Evolutionary conservation across 2,888 invertebrate genomes (phyloP), one percentile per base, ranked within the genome.

Genomic region (Troides oblongomaculatus): DNA sequence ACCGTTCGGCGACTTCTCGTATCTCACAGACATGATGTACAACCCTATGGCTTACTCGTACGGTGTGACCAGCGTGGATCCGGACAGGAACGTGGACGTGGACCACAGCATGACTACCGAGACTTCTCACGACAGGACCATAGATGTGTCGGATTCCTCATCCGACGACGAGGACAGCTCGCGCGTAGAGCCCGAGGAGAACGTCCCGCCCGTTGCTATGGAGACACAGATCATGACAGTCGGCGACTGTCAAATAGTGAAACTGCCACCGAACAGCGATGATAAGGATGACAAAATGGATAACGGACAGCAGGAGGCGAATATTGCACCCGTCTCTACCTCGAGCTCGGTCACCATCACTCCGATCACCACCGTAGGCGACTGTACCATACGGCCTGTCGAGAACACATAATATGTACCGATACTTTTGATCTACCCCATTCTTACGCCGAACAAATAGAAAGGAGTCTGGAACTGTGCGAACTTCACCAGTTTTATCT

Each of bases 1-100:
- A 12, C 93, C 93, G 0, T 93, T 93, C 83, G 93, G 93, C 75
- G 93, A 93, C 76, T 93, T 93, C 82, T 90, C 92, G 1, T 93
- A 93, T 81, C 82, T 93, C 30, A 93, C 93, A 0, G 93, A 93
- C 72, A 92, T 93, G 86, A 90, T 93, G 74, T 91, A 89, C 83
- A 91, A 91, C 81, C 91, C 91, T 3, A 77, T 89, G 14, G 87
- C 89, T 0, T 92, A 85, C 79, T 81, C 83, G 53, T 91, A 87
- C 80, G 86, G 86, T 8, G 85, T 85, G 43, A 79, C 84, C 63
- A 82, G 84, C 80, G 88, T 83, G 0, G 92, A 90, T 73, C 84
- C 87, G 0, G 90, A 89, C 72, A 79, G 89, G 43, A 82, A 80
- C 71, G 80, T 81, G 0, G 90, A 89, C 78, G 76, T 82, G 3